Conservation (phyloP, 2,113 vertebrate species). For the Rattus norvegicus region GRCr8 NC_086022.1:181759001-181759500, state of each 20-base stretch:
- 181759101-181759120: neutral
- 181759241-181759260: neutral
- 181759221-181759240: constrained; percentile 70
- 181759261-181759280: neutral
- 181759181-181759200: neutral
- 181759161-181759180: neutral
- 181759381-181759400: neutral
- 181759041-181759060: no score
- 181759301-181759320: neutral
- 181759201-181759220: neutral
- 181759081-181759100: neutral
- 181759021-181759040: neutral
- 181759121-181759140: neutral
- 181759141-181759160: neutral
- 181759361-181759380: neutral
- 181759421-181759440: neutral
- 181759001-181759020: neutral
- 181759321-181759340: neutral
- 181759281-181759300: constrained; percentile 62
- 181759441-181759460: neutral
- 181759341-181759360: neutral
- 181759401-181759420: neutral
- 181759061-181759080: neutral
- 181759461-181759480: neutral
- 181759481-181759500: neutral